Evolutionary conservation across 2,113 vertebrate genomes (phyloP).

Genomic region (Heptranchias perlo): DNA sequence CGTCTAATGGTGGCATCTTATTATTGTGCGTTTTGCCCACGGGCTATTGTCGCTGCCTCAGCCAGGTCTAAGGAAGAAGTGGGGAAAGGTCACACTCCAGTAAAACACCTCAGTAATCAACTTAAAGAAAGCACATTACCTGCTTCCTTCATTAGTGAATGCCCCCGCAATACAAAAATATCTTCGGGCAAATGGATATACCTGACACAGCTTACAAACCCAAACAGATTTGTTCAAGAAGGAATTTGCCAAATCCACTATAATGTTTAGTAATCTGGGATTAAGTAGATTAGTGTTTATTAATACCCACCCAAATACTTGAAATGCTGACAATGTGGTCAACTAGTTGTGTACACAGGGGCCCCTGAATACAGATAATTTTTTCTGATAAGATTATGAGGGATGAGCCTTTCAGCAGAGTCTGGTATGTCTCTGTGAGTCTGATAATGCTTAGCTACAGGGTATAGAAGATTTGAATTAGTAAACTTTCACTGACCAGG

Average conservation of each 20-base stretch:
- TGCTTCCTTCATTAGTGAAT: constrained; percentile 7
- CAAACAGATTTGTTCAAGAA: constrained; percentile 26
- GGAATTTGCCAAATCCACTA: neutral
- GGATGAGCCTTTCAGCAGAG: neutral
- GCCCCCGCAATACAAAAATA: neutral
- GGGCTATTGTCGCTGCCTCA: neutral
- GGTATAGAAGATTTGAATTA: neutral
- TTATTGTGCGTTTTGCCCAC: neutral
- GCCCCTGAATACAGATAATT: neutral
- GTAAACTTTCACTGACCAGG: constrained; percentile 3
- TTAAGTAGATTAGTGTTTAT: neutral
- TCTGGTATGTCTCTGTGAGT: neutral
- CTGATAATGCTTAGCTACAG: neutral
- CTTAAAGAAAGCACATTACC: neutral
- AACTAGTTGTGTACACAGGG: neutral
- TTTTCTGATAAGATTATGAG: neutral
- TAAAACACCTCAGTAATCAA: constrained; percentile 11
- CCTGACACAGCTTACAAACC: constrained; percentile 1
- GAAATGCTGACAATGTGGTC: neutral
- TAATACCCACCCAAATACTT: neutral
- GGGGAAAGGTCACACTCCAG: constrained; percentile 23
- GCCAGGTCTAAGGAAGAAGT: neutral
- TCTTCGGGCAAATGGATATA: neutral
- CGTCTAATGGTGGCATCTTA: neutral
- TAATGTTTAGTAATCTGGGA: constrained; percentile 12